These are phyloP conservation scores for Tholera decimalis DNA, from an alignment of 2,888 invertebrate species.

Conservation along the genomic window DNA sequence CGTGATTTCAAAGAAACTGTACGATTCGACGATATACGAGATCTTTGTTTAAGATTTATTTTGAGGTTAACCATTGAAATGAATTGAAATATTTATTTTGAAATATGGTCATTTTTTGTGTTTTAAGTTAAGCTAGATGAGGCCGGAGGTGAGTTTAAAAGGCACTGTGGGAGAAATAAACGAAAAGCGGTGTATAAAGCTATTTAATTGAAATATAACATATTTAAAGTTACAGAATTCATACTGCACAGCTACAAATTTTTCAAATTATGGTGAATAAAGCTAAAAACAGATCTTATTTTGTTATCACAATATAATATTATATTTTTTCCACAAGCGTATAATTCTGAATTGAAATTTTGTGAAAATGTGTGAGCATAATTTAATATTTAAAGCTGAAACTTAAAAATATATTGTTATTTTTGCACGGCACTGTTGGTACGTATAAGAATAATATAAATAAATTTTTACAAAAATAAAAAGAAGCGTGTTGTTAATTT, in stretches of 20 bases:
- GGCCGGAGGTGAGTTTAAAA: background rate
- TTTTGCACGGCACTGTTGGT: background rate
- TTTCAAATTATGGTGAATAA: background rate
- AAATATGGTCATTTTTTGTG: too few relatives aligned
- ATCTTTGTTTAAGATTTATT: background rate
- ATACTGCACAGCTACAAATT: too few relatives aligned
- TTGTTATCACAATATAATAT: background rate
- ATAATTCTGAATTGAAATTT: background rate
- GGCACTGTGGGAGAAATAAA: background rate
- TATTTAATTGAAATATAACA: too few relatives aligned
- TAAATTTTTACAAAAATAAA: background rate
- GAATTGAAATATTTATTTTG: too few relatives aligned
- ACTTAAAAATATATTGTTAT: background rate
- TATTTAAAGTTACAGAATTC: too few relatives aligned
- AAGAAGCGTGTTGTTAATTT: conserved; percentile 8
- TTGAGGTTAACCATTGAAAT: conserved; percentile 22
- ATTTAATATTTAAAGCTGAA: background rate
- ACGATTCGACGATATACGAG: conserved; percentile 12
- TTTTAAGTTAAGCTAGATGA: too few relatives aligned
- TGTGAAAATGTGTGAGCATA: background rate
- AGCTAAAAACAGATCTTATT: background rate
- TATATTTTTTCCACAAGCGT: background rate
- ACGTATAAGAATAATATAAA: background rate
- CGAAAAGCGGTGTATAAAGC: background rate
- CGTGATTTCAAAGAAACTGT: conserved; percentile 4